phyloP scores from a whole-genome alignment of 2,113 vertebrate genomes.

The Corythornis vintsioides region DNA sequence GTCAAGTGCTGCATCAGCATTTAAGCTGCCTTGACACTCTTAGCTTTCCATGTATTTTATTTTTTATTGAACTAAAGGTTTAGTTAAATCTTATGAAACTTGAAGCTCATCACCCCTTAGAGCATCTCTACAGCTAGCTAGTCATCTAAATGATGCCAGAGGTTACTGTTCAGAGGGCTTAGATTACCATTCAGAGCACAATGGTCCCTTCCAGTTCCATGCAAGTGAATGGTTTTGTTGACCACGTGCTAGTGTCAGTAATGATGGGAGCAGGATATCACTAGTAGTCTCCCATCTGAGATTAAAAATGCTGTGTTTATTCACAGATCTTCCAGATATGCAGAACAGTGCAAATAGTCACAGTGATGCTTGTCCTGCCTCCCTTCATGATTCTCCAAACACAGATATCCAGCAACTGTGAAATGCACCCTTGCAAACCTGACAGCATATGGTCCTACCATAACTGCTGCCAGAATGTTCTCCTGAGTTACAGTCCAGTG shows the following conservation, averaged over 20 bases:
- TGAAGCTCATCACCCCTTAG: neutral
- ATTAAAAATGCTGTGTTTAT: neutral
- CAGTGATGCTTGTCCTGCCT: neutral
- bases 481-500: neutral
- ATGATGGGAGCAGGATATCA: neutral
- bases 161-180: neutral
- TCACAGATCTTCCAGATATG: neutral
- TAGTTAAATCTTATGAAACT: neutral
- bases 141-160: neutral
- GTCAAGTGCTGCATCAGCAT: neutral
- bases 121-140: neutral
- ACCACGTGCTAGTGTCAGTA: neutral
- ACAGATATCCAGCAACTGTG: neutral
- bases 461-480: neutral
- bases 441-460: neutral
- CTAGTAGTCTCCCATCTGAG: neutral
- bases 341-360: neutral
- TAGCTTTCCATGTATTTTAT: neutral
- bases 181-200: accelerated
- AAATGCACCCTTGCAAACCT: neutral
- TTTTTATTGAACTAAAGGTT: neutral
- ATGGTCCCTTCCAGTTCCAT: neutral
- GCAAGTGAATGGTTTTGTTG: neutral
- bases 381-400: neutral
- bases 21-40: neutral